Evolutionary conservation across 2,113 vertebrate species (phyloP).

Genomic region (Xyliphius kryptos): DNA sequence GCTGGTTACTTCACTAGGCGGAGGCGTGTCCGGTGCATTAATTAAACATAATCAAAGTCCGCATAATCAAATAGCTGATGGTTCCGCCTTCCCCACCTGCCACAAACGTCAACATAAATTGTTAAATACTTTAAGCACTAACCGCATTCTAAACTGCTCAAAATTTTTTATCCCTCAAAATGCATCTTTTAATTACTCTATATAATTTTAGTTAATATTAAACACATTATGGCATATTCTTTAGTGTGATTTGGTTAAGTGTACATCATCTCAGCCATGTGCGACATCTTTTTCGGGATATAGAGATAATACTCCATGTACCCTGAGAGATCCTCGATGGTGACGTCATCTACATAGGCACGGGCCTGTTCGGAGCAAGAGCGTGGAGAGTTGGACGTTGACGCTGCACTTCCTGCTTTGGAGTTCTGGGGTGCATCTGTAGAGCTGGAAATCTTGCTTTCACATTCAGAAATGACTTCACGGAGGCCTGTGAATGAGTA

Average conservation of each 20-base stretch:
- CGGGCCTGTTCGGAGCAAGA: constrained; percentile 96
- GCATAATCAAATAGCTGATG: too few species aligned
- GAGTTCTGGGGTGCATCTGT: constrained; percentile 61
- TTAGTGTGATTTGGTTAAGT: constrained; percentile 63
- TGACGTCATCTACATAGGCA: constrained; percentile 89
- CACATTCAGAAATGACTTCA: constrained; percentile 71
- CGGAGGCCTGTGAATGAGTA: constrained; percentile 93
- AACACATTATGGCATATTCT: background rate
- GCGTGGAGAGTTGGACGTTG: constrained; percentile 72
- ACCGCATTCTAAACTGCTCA: too few species aligned
- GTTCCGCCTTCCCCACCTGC: too few species aligned
- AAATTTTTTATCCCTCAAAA: too few species aligned
- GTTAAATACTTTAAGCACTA: too few species aligned
- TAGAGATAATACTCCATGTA: constrained; percentile 97
- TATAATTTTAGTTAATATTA: background rate
- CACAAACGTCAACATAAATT: too few species aligned
- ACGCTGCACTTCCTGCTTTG: constrained; percentile 60
- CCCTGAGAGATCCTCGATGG: constrained; percentile 95
- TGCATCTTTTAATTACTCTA: constrained; percentile 9
- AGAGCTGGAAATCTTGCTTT: constrained; percentile 55
- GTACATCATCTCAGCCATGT: constrained; percentile 99
- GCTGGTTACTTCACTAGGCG: too few species aligned
- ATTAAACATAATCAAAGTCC: too few species aligned
- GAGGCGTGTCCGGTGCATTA: too few species aligned
- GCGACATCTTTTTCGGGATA: constrained; percentile 99